phyloP scores from a whole-genome alignment of 2,797 vertebrate species.

The Etheostoma perlongum region DNA sequence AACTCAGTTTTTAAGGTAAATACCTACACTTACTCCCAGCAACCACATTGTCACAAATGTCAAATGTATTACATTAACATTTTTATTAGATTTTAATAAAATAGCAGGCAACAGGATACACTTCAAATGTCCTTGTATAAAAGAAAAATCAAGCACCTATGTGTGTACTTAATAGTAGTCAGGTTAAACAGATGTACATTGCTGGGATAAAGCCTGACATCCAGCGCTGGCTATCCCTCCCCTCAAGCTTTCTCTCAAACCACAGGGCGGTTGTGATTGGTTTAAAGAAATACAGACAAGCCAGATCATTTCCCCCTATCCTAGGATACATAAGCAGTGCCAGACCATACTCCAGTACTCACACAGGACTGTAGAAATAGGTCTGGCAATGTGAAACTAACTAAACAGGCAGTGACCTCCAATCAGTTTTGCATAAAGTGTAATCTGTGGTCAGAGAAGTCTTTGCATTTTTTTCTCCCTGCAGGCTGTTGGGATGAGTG shows the following conservation, averaged over 20 bases:
- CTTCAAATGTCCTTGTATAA: neutral
- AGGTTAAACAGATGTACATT: too few species aligned
- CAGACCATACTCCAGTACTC: too few species aligned
- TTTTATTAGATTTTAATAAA: constrained; percentile 1
- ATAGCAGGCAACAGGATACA: neutral
- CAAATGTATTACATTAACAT: neutral
- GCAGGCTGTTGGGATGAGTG: constrained; percentile 28
- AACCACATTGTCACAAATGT: neutral
- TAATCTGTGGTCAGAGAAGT: neutral
- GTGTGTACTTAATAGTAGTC: constrained; percentile 3
- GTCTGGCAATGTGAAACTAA: too few species aligned
- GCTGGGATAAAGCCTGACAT: too few species aligned
- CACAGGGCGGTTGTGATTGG: too few species aligned
- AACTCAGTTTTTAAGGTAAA: neutral
- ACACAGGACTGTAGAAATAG: too few species aligned
- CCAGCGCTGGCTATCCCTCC: too few species aligned
- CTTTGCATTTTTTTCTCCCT: constrained; percentile 8
- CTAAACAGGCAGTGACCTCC: constrained; percentile 2
- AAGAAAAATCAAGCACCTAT: neutral
- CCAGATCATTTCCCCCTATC: too few species aligned
- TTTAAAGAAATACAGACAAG: too few species aligned
- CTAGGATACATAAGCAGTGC: too few species aligned
- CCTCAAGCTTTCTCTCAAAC: too few species aligned
- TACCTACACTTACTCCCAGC: neutral
- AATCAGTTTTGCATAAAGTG: neutral